Base-by-base conservation (phyloP, 2,888 invertebrate species). In the Lithosia quadra region DNA sequence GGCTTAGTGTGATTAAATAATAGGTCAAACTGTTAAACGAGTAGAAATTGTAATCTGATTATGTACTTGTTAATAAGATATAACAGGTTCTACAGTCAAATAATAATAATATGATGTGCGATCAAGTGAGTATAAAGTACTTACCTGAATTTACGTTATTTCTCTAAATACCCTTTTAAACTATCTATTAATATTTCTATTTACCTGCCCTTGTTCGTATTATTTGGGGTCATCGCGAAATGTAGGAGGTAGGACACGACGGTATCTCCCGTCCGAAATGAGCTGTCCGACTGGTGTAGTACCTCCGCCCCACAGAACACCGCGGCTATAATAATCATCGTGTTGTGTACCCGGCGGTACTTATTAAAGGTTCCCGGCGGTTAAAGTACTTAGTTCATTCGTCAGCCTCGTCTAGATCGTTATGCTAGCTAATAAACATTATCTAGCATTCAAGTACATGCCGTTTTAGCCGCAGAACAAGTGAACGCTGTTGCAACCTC, bases 401-500 rank as follows among this genome's bases (percentile, higher is more conserved):
- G 49, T 28, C 28, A 4, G 5, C 28, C 5, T 28, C 2, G 28
- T 28, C 5, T 28, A n/a, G n/a, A 15, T 49, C 15, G 15, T 2
- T 49, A 49, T 15, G 15, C 49, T 49, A 49, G 15, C 49, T 49
- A 49, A 18, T 49, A 56, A 24, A 55, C 24, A 24, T 55, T 22
- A 21, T 24, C 21, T 24, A 22, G 3, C 13, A 21, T 58, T 34
- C 4, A 21, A 10, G 18, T 36, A 21, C 24, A 24, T 24, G 10
- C 21, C 4, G 21, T 33, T 34, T 34, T 34, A 36, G 57, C 39
- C 10, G 62, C 57, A 73, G 57, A 79, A 70, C 74, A 69, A 74
- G 77, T 76, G 76, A 85, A 80, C 72, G 81, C 73, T 70, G 68
- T 67, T 56, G 67, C 69, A 83, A 75, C 78, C 77, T 76, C 78